These are phyloP conservation scores for Nipponacmea schrenckii DNA, from an alignment of 2,888 invertebrate species.

Conservation along the genomic window DNA sequence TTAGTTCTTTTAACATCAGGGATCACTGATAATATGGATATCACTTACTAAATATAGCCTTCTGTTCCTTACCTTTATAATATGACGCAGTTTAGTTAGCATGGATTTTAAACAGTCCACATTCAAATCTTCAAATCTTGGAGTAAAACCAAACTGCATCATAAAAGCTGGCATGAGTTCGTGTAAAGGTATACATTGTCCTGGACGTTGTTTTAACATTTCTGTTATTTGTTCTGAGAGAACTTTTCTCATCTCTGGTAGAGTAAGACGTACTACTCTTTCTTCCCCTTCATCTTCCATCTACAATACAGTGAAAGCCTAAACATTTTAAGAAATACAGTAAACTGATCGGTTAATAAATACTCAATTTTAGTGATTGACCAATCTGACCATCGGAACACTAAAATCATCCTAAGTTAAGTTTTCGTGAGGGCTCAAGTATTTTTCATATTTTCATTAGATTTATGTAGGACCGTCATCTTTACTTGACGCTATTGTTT, in stretches of 20 bases:
- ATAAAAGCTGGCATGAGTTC: slow-evolving; percentile 73
- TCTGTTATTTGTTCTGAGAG: slow-evolving; percentile 74
- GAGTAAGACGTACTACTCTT: slow-evolving; percentile 66
- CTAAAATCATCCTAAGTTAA: no score
- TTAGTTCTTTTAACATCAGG: no score
- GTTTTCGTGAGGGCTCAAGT: no score
- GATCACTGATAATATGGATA: no score
- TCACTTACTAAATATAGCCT: no score
- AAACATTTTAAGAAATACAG: no score
- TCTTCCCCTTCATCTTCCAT: slow-evolving; percentile 73
- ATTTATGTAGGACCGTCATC: no score
- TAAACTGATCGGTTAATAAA: no score
- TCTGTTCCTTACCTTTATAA: slow-evolving; percentile 68
- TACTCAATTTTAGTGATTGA: no score
- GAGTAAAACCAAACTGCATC: slow-evolving; percentile 77
- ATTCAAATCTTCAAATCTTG: slow-evolving; percentile 77
- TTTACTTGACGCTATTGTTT: no score
- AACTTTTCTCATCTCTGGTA: slow-evolving; percentile 67
- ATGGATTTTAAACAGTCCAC: slow-evolving; percentile 75
- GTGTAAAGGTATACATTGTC: slow-evolving; percentile 56
- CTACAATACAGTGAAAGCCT: no score
- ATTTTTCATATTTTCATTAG: not conserved
- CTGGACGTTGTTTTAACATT: slow-evolving; percentile 67
- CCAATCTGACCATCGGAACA: no score
- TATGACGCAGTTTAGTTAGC: slow-evolving; percentile 71